These are phyloP conservation scores for Epinephelus malabaricus DNA, from an alignment of 2,797 vertebrate genomes.

Conservation along the genomic window DNA sequence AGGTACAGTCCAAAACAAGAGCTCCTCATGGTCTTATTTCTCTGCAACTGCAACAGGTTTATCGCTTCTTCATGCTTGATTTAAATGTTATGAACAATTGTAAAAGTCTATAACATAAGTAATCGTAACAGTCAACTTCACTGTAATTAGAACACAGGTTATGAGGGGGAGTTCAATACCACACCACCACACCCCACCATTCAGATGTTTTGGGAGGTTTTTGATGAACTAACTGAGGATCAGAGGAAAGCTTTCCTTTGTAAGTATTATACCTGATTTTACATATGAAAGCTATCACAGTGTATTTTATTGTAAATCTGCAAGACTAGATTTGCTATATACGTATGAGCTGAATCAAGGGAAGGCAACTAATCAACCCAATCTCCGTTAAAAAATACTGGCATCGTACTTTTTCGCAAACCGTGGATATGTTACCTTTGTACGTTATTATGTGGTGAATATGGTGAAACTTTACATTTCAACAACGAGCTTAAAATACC, in stretches of 20 bases:
- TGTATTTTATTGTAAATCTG: neutral
- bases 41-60: neutral
- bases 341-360: no score
- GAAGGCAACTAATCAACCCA: neutral
- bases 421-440: no score
- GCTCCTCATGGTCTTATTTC: neutral
- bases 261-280: slow-evolving; percentile 80
- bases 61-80: neutral
- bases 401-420: no score
- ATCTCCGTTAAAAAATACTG: no score
- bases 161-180: slow-evolving; percentile 82
- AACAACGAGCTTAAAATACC: no score
- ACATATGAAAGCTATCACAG: neutral
- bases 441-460: no score
- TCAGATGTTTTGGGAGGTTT: slow-evolving; percentile 93
- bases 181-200: slow-evolving; percentile 88
- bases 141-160: slow-evolving; percentile 87
- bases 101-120: neutral
- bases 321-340: neutral
- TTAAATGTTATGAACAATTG: neutral
- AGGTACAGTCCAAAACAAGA: slow-evolving; percentile 79
- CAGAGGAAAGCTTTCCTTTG: slow-evolving; percentile 92
- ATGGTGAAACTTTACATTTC: no score
- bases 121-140: neutral
- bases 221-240: slow-evolving; percentile 90